A percentile compares a stretch with the other conserved stretches of the same genome.
These are phyloP conservation scores for Pelochelys cantorii DNA, from an alignment of 2,797 vertebrate species.

Conservation along the genomic window DNA sequence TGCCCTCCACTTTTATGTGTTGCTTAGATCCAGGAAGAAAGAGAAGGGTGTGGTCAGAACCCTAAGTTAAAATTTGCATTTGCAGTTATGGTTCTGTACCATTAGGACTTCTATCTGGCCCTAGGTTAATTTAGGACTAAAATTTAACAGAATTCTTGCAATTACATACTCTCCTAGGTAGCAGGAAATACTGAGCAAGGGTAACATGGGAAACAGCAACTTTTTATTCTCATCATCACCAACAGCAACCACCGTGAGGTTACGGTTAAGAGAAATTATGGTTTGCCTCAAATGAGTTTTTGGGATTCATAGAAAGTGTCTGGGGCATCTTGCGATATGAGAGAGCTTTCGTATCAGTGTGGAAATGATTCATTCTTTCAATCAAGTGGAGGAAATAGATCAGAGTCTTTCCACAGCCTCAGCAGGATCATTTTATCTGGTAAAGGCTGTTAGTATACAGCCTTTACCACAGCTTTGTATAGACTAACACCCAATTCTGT, in stretches of 20 bases:
- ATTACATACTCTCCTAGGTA: background rate
- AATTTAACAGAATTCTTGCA: background rate
- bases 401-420: background rate
- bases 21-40: background rate
- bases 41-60: background rate
- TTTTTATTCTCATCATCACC: background rate
- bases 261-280: conserved; percentile 30
- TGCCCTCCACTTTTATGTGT: background rate
- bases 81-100: background rate
- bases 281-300: background rate
- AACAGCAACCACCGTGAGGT: background rate
- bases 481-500: background rate
- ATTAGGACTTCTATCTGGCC: background rate
- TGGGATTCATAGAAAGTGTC: conserved; percentile 24
- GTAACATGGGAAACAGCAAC: background rate
- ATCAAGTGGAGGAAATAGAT: background rate
- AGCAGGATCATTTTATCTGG: background rate
- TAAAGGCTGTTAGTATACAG: rapidly evolving
- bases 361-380: conserved; percentile 8
- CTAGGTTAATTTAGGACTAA: background rate
- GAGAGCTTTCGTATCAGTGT: background rate
- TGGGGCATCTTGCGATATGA: background rate
- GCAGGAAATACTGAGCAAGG: background rate
- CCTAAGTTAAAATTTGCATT: background rate
- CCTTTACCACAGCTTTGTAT: background rate